A percentile compares a stretch with the other conserved stretches of the same genome.
Evolutionary conservation across 2,113 vertebrate species (phyloP).

Genomic region (Sitta europaea): DNA sequence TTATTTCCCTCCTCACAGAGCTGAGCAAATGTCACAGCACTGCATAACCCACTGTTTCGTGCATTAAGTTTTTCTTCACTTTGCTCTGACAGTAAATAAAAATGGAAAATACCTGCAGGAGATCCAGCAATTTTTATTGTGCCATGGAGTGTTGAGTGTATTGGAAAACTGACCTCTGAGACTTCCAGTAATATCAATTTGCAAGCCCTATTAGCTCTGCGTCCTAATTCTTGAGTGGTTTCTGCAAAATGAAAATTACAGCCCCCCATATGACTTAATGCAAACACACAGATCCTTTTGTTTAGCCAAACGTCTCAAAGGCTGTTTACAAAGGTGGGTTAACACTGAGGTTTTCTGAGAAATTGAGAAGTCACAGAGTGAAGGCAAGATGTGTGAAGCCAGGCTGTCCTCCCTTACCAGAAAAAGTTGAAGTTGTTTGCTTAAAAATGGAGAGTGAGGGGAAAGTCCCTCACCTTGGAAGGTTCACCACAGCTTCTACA

Average conservation of each 20-base stretch:
- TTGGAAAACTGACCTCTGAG: not conserved
- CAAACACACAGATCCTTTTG: not conserved
- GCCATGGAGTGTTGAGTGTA: not conserved
- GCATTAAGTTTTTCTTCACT: not conserved
- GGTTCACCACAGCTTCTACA: not conserved
- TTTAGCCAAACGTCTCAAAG: not conserved
- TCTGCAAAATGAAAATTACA: slow-evolving; percentile 19
- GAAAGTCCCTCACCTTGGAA: not conserved
- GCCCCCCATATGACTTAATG: not conserved
- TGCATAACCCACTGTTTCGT: not conserved
- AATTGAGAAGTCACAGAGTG: not conserved
- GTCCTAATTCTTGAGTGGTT: not conserved
- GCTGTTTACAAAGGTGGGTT: not conserved
- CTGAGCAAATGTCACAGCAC: not conserved
- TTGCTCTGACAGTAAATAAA: not conserved
- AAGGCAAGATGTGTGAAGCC: not conserved
- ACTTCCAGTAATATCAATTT: not conserved
- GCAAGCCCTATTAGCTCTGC: not conserved
- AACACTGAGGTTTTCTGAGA: not conserved
- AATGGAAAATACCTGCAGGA: slow-evolving; percentile 21
- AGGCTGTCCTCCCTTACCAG: not conserved
- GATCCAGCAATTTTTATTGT: not conserved
- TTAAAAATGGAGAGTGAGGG: not conserved
- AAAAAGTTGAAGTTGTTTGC: not conserved
- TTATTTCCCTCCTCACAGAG: not conserved